These are phyloP conservation scores for Helleia helle DNA, from an alignment of 2,888 invertebrate genomes.

Conservation along the genomic window DNA sequence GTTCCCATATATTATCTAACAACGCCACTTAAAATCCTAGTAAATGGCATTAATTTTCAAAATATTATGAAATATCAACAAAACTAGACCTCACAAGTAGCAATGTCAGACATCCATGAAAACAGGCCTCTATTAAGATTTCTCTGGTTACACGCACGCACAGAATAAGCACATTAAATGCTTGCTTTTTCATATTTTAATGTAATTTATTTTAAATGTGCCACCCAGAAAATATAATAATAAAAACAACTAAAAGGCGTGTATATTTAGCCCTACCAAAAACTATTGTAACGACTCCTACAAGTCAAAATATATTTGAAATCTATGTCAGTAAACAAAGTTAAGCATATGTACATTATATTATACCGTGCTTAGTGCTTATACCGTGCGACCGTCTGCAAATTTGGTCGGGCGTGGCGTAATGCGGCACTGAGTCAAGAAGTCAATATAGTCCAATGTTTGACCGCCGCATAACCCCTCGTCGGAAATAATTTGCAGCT, in stretches of 20 bases:
- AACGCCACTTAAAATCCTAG: too few species aligned
- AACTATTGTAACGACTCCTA: too few species aligned
- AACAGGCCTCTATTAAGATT: neutral
- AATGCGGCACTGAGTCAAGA: neutral
- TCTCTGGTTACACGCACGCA: neutral
- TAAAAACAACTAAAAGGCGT: too few species aligned
- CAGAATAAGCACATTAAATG: slow-evolving; percentile 9
- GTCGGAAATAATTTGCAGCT: slow-evolving; percentile 6
- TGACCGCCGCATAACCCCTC: slow-evolving; percentile 6
- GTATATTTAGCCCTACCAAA: too few species aligned
- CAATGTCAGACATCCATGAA: neutral
- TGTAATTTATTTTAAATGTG: neutral
- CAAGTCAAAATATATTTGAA: too few species aligned
- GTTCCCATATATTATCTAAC: slow-evolving; percentile 2
- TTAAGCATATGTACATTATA: too few species aligned
- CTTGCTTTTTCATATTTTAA: neutral
- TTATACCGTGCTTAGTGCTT: neutral
- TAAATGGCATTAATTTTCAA: too few species aligned
- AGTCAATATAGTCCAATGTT: neutral
- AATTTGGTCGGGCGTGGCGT: slow-evolving; percentile 5
- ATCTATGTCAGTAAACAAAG: too few species aligned
- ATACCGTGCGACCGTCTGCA: slow-evolving; percentile 4
- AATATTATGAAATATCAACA: too few species aligned
- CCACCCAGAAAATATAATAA: too few species aligned
- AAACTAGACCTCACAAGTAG: neutral